Conservation (phyloP, 2,797 vertebrate genomes). For the Etheostoma perlongum region DNA sequence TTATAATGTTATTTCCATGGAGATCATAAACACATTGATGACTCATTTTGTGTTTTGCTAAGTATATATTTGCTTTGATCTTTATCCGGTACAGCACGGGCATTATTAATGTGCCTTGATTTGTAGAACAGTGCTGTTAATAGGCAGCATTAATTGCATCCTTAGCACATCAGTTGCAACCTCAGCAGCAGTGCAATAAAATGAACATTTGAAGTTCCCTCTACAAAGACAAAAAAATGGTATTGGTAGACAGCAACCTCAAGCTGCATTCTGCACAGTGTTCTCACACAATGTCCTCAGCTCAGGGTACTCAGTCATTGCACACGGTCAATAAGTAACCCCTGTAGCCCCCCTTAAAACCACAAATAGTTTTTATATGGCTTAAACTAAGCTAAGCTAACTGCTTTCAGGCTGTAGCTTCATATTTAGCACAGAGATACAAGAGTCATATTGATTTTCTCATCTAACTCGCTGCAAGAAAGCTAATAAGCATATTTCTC, state of each 20-base stretch:
- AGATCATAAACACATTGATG: constrained; percentile 35
- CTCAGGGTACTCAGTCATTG: not conserved
- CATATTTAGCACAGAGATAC: constrained; percentile 12
- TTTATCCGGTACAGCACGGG: constrained; percentile 20
- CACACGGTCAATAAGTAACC: not conserved
- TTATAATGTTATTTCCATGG: constrained; percentile 40
- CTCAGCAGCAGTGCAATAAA: constrained; percentile 53
- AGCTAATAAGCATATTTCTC: constrained; percentile 8
- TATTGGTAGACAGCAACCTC: constrained; percentile 10
- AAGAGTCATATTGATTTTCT: constrained; percentile 1
- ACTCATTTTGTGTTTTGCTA: constrained; percentile 31
- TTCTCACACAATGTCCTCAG: constrained; percentile 13
- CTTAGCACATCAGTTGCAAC: constrained; percentile 60
- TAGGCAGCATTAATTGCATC: constrained; percentile 54
- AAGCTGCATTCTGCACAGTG: not conserved
- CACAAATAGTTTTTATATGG: not conserved
- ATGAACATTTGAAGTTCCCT: constrained; percentile 22
- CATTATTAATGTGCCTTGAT: constrained; percentile 50
- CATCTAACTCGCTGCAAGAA: constrained; percentile 9
- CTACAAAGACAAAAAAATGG: constrained; percentile 10
- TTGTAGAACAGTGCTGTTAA: constrained; percentile 53
- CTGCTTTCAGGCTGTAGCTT: not conserved
- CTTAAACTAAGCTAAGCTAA: constrained; percentile 10
- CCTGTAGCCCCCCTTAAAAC: not conserved
- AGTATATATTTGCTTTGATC: constrained; percentile 28